Evolutionary conservation across 2,888 invertebrate genomes (phyloP), one percentile per base, ranked within the genome.

Genomic region (Rosalia funebris): DNA sequence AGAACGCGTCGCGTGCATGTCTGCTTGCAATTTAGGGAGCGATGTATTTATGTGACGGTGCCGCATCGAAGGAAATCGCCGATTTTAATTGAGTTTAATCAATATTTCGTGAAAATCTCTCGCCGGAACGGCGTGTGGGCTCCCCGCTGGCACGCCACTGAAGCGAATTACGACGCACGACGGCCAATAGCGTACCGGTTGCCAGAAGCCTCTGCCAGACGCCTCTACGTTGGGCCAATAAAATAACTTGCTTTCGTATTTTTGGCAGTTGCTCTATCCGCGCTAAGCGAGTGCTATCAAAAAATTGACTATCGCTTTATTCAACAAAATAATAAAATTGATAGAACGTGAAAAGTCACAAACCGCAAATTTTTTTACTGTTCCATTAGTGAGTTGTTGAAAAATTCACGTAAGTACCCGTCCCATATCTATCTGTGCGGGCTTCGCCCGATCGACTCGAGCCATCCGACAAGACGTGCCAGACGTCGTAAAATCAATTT

Each of bases 121-220:
- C n/a, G n/a, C n/a, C n/a, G 20, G 16, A 50, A 57, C 36, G 15
- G 48, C 19, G 37, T 34, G 19, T 57, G 7, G 25, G 11, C 12
- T 4, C 36, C 44, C 46, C 14, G 34, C 36, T 34, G 60, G 42
- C 56, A 68, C 73, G 71, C 65, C 65, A 65, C 69, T 72, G 73
- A 4, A 17, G 41, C 14, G 32, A 41, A 53, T 61, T 57, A 56
- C 56, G 53, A 20, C 57, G 45, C 57, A 56, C 56, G 53, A 20
- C 57, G 45, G 32, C 73, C 73, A 74, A 71, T 71, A 54, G 62
- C 59, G 55, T 17, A 34, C 46, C 57, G 50, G 48, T 71, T 77
- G 81, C 75, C 81, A 82, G 82, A 82, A 73, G 77, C 78, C 81
- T 77, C 82, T 81, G 82, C 79, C 81, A 81, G 81, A 82, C 70